A percentile compares a stretch with the other conserved stretches of the same genome.
phyloP scores from a whole-genome alignment of 2,888 invertebrate genomes.

The Mythimna pallens region DNA sequence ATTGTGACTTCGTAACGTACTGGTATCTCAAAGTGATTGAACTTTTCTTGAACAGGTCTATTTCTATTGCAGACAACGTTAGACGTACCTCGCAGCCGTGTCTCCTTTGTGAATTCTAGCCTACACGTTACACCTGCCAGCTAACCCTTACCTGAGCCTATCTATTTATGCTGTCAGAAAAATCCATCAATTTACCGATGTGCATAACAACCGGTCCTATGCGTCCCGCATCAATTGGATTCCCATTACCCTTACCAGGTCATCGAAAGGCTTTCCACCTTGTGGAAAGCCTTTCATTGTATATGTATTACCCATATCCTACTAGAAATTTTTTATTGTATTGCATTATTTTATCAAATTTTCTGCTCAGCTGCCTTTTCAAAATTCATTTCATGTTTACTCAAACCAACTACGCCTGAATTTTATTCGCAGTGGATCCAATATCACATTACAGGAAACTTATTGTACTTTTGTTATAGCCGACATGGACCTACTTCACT shows the following conservation, averaged over 20 bases:
- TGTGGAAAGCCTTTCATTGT: too few species aligned
- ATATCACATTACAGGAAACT: neutral
- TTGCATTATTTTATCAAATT: too few species aligned
- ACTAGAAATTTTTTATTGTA: too few species aligned
- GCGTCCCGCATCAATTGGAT: too few species aligned
- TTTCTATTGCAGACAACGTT: slow-evolving; percentile 22
- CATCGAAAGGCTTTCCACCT: too few species aligned
- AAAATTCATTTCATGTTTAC: neutral
- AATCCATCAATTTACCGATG: too few species aligned
- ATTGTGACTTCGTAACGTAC: neutral
- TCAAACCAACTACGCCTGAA: neutral
- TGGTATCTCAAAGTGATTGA: slow-evolving; percentile 19
- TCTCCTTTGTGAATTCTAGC: slow-evolving; percentile 41
- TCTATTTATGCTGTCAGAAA: too few species aligned
- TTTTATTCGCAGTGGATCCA: neutral
- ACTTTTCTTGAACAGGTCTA: slow-evolving; percentile 10
- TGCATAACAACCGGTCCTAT: too few species aligned
- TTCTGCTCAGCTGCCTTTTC: too few species aligned
- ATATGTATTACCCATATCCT: too few species aligned
- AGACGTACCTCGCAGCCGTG: slow-evolving; percentile 6
- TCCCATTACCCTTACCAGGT: too few species aligned
- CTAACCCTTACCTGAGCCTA: slow-evolving; percentile 22
- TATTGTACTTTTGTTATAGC: slow-evolving; percentile 59
- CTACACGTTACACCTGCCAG: slow-evolving; percentile 9
- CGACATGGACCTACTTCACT: slow-evolving; percentile 71